A percentile compares a stretch with the other conserved stretches of the same genome.
phyloP scores from a whole-genome alignment of 2,797 vertebrate species.

The Malacoraja senta region DNA sequence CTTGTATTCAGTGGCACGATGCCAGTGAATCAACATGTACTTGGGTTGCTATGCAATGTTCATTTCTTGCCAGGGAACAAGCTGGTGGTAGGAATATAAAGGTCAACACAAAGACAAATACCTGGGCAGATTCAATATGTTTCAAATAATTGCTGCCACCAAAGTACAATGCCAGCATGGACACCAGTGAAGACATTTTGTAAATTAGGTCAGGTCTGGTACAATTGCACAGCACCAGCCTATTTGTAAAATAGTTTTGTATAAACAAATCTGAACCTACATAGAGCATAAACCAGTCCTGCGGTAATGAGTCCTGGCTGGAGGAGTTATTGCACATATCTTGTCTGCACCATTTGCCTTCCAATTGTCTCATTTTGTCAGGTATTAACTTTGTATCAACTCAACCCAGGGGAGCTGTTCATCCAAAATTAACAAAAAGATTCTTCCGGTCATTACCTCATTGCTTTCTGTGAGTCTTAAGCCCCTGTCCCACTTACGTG shows the following conservation, averaged over 20 bases:
- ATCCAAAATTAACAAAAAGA: background rate
- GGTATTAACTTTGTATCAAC: background rate
- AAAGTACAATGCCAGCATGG: background rate
- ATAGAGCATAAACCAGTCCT: background rate
- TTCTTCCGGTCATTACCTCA: background rate
- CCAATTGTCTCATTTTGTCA: background rate
- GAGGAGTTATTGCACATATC: background rate
- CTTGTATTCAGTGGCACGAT: background rate
- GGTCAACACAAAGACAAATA: background rate
- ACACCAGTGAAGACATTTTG: background rate
- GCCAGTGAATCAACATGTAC: background rate
- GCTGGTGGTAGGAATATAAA: background rate
- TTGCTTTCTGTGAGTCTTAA: background rate
- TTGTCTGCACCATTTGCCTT: background rate
- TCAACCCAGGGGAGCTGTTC: background rate
- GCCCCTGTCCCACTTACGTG: too few relatives aligned
- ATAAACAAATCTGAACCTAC: background rate
- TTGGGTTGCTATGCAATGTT: background rate
- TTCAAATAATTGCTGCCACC: background rate
- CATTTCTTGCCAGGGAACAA: slow-evolving; percentile 23
- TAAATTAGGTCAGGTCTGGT: background rate
- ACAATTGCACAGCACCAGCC: background rate
- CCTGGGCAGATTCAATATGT: slow-evolving; percentile 22
- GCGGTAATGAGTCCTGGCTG: background rate
- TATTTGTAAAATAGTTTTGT: background rate